Evolutionary conservation across 1,140 invertebrate genomes (phyloP).

Genomic region (Alviniconcha marisindica): DNA sequence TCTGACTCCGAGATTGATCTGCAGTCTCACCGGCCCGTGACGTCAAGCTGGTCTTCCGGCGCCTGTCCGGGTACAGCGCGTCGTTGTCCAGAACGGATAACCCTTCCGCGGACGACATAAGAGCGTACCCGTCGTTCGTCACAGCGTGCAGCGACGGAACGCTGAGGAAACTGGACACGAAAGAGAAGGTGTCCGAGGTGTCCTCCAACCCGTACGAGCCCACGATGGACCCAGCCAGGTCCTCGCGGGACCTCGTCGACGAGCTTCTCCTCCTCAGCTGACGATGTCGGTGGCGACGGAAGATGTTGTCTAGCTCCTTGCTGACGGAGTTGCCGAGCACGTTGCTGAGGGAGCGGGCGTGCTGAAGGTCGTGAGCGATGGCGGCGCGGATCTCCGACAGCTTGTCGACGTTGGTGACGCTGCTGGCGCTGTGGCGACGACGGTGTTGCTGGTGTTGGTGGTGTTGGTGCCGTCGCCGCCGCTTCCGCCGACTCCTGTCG

Average conservation of each 20-base stretch:
- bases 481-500: not conserved
- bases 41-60: not conserved
- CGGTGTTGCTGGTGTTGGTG: not conserved
- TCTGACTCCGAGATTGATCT: too few relatives aligned
- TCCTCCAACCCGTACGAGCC: conserved; percentile 58
- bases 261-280: conserved; percentile 10
- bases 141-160: not conserved
- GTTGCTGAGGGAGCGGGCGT: conserved; percentile 45
- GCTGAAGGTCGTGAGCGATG: conserved; percentile 46
- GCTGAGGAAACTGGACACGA: conserved; percentile 55
- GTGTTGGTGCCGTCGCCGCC: not conserved
- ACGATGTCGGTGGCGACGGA: conserved; percentile 14
- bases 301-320: conserved; percentile 44
- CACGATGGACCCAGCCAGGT: conserved; percentile 61
- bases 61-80: conserved; percentile 46
- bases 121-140: not conserved
- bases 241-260: conserved; percentile 51
- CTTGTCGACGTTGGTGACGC: conserved; percentile 26
- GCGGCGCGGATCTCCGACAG: conserved; percentile 40
- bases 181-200: conserved; percentile 55
- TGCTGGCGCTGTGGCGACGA: conserved; percentile 24
- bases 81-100: conserved; percentile 53
- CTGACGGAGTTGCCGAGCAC: conserved; percentile 47
- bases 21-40: too few relatives aligned
- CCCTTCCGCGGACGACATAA: not conserved